Conservation (phyloP, 2,113 vertebrate genomes). For the Chamaetylas fuelleborni region DNA sequence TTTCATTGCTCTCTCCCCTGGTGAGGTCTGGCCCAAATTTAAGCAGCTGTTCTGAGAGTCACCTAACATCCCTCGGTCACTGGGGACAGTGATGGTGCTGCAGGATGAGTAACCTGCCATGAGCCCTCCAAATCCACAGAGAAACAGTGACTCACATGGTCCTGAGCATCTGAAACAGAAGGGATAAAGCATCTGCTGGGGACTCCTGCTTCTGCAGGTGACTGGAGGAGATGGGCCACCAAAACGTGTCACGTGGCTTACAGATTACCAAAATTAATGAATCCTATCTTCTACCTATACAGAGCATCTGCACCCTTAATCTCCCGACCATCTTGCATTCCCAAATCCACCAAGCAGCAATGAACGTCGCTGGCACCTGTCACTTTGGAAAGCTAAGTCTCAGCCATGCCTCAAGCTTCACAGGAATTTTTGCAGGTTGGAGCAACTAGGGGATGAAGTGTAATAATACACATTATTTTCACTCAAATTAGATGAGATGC, state of each 20-base stretch:
- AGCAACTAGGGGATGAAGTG: slow-evolving; percentile 31
- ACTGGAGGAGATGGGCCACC: rapidly evolving
- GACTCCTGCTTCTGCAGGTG: not conserved
- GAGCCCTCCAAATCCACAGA: not conserved
- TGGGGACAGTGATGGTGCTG: not conserved
- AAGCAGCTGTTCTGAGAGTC: not conserved
- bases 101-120: not conserved
- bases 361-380: slow-evolving; percentile 19
- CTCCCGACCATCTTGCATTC: not conserved
- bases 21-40: not conserved
- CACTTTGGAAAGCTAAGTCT: not conserved
- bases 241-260: rapidly evolving
- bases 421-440: slow-evolving; percentile 29
- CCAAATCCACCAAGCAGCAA: not conserved
- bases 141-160: rapidly evolving
- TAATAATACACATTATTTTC: not conserved
- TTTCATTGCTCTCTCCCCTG: rapidly evolving
- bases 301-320: not conserved
- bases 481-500: not conserved
- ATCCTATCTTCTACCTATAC: not conserved
- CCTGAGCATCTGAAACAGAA: not conserved
- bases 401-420: not conserved
- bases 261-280: not conserved
- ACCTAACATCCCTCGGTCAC: rapidly evolving
- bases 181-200: not conserved